Base-by-base conservation (phyloP, 2,113 vertebrate species). In the Atlantisia rogersi region DNA sequence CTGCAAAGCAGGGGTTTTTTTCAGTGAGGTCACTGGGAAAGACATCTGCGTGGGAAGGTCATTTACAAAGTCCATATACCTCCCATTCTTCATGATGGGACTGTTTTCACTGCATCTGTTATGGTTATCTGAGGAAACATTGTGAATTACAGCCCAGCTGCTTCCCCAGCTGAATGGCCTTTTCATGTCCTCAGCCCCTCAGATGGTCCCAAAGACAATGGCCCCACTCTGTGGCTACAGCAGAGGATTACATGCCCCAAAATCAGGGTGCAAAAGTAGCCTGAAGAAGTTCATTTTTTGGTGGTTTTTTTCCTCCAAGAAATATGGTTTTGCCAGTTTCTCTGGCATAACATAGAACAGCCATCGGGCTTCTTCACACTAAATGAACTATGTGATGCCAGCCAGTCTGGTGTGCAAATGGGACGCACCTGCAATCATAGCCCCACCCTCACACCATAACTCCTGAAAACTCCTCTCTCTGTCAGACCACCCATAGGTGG, bases 321-420 rank as follows among this genome's bases (percentile, higher is more conserved):
- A 59, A 52, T 1, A 0, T 5, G 8, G 18, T 18, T 9, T 62
- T 64, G 17, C 35, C 44, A 44, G 1, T 24, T 12, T 11, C 25
- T 80, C 87, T 63, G 14, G 39, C 28, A 22, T 32, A 55, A 35
- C 16, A 22, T 1, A 35, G 75, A 68, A 31, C 32, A 56, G 21
- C 24, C 31, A 22, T 39, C 17, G 22, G 48, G 63, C 31, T 50
- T 55, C 28, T 83, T 52, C 44, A 40, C 50, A 5, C 19, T n/a
- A 32, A 13, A 25, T 25, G 12, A 73, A 24, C 31, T 39, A 12
- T 4, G 32, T 7, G 53, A 37, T 22, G 39, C 55, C 59, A 5
- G 21, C 12, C 39, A n/a, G 50, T 6, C 31, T 6, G 62, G 69
- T 1, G 1, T 24, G 67, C 46, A 14, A n/a, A 44, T 0, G 1